Percentiles rank a stretch among this genome's conserved stretches.
phyloP scores from a whole-genome alignment of 92 coral and sea anemone species.

The Chrysogorgia sp. region DNA sequence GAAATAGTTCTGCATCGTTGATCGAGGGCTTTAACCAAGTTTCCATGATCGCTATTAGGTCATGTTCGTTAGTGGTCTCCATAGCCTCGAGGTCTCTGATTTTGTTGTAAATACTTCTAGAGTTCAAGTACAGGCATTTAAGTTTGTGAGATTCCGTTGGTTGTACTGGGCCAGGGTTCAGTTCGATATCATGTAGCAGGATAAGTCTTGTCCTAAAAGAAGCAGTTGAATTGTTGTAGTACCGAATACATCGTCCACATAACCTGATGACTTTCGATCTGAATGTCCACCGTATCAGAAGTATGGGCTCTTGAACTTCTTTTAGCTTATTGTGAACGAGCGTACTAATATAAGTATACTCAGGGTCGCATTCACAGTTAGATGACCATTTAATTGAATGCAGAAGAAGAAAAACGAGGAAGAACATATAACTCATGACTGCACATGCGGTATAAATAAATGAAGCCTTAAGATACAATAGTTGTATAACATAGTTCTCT shows the following conservation, averaged over 20 bases:
- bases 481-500: too few relatives aligned
- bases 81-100: neutral
- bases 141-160: neutral
- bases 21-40: neutral
- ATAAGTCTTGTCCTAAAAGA: neutral
- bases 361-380: too few relatives aligned
- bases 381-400: too few relatives aligned
- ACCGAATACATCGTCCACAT: neutral
- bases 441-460: too few relatives aligned
- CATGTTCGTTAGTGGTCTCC: neutral
- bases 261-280: neutral
- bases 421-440: too few relatives aligned
- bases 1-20: neutral
- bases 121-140: too few relatives aligned
- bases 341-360: too few relatives aligned
- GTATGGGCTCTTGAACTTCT: too few relatives aligned
- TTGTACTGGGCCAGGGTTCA: neutral
- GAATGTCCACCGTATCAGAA: neutral
- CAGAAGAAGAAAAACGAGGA: too few relatives aligned
- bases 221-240: neutral
- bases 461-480: too few relatives aligned
- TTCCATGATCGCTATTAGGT: neutral
- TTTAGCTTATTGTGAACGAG: too few relatives aligned
- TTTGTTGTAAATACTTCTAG: neutral
- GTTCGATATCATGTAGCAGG: neutral